Evolutionary conservation across 2,888 invertebrate genomes (phyloP).

Genomic region (Myopa tessellatipennis): DNA sequence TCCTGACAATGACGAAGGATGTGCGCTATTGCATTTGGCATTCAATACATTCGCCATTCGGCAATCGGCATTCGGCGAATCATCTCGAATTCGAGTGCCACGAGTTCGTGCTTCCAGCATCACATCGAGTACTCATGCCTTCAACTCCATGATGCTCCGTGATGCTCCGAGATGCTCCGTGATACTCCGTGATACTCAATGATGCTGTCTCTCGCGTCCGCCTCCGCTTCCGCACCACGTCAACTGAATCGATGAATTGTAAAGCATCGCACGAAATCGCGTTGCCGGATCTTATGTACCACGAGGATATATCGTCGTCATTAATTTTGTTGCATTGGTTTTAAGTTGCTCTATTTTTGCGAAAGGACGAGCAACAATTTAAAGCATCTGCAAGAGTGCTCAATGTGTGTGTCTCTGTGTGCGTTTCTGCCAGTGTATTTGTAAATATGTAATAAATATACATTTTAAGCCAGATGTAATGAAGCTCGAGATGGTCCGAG

Average conservation of each 20-base stretch:
- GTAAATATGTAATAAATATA: too few species aligned
- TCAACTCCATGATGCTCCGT: too few species aligned
- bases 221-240: neutral
- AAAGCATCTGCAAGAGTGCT: neutral
- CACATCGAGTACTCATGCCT: neutral
- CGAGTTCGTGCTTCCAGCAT: neutral
- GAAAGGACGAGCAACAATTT: slow-evolving; percentile 47
- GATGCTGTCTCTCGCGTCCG: neutral
- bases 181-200: neutral
- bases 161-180: too few species aligned
- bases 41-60: neutral
- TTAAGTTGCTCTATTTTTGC: slow-evolving; percentile 50
- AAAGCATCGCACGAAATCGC: slow-evolving; percentile 12
- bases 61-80: neutral
- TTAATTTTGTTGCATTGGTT: slow-evolving; percentile 52
- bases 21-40: slow-evolving; percentile 3
- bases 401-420: too few species aligned
- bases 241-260: slow-evolving; percentile 5
- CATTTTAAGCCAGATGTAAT: too few species aligned
- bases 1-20: slow-evolving; percentile 28
- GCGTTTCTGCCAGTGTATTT: too few species aligned
- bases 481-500: too few species aligned
- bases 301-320: slow-evolving; percentile 47
- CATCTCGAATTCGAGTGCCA: neutral
- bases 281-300: slow-evolving; percentile 2